A percentile compares a stretch with the other conserved stretches of the same genome.
phyloP scores from a whole-genome alignment of 2,888 invertebrate genomes.

The Lasioglossum marginatum region DNA sequence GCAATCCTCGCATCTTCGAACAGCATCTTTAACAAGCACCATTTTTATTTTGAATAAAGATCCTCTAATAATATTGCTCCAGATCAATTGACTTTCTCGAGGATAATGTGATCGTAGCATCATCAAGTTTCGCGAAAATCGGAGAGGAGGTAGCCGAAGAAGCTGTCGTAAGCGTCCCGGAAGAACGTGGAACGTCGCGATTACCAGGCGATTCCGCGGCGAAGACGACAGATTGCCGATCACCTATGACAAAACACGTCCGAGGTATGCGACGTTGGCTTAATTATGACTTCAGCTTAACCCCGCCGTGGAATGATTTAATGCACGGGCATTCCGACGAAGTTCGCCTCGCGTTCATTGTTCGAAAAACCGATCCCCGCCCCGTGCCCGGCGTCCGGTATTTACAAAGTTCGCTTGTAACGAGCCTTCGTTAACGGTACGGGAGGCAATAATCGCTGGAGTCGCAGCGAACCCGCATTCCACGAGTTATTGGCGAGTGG shows the following conservation, averaged over 20 bases:
- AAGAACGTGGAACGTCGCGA: not conserved
- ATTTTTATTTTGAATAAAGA: too few species aligned
- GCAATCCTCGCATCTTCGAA: not conserved
- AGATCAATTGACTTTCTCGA: not conserved
- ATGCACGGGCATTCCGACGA: conserved; percentile 49
- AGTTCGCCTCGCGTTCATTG: conserved; percentile 45
- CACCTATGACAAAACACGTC: conserved; percentile 15
- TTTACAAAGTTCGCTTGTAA: conserved; percentile 65
- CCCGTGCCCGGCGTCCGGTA: conserved; percentile 45
- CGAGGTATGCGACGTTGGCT: conserved; percentile 24
- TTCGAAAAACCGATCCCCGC: conserved; percentile 55
- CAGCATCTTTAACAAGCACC: not conserved
- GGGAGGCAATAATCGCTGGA: conserved; percentile 60
- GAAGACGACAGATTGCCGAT: conserved; percentile 23
- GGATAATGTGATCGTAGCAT: not conserved
- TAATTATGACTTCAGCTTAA: conserved; percentile 11
- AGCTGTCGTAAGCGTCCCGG: not conserved
- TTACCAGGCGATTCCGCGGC: not conserved
- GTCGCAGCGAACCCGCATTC: conserved; percentile 60
- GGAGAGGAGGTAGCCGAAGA: not conserved
- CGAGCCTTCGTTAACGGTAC: conserved; percentile 68
- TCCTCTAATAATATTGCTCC: too few species aligned
- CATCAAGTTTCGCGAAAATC: not conserved
- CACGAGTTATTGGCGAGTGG: conserved; percentile 46
- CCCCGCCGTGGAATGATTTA: conserved; percentile 50